A percentile compares a stretch with the other conserved stretches of the same genome.
Evolutionary conservation across 2,888 invertebrate species (phyloP).

Genomic region (Perdita meconis): DNA sequence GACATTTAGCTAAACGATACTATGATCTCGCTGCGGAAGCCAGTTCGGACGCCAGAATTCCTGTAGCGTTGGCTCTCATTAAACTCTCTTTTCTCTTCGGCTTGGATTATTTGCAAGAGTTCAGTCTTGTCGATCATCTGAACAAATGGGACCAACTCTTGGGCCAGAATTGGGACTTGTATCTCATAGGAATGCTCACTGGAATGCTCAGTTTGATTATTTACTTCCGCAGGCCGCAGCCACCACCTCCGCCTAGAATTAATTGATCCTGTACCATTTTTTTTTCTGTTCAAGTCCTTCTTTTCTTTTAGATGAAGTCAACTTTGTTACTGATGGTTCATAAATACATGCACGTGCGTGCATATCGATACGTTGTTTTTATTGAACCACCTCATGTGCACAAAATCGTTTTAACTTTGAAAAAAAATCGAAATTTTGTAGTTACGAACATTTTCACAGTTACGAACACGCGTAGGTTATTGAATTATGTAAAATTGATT

Average conservation of each 20-base stretch:
- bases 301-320: slow-evolving; percentile 34
- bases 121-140: slow-evolving; percentile 85
- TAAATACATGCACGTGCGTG: slow-evolving; percentile 59
- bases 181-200: slow-evolving; percentile 93
- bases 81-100: slow-evolving; percentile 92
- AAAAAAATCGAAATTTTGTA: slow-evolving; percentile 22
- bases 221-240: slow-evolving; percentile 89
- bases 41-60: slow-evolving; percentile 96
- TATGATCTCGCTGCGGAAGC: slow-evolving; percentile 98
- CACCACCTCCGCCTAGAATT: slow-evolving; percentile 75
- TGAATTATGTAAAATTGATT: slow-evolving; percentile 1
- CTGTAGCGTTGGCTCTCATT: slow-evolving; percentile 95
- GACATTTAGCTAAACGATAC: slow-evolving; percentile 98
- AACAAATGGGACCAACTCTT: slow-evolving; percentile 90
- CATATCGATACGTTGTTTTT: slow-evolving; percentile 50
- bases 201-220: slow-evolving; percentile 93
- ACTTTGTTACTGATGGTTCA: slow-evolving; percentile 60
- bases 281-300: background rate
- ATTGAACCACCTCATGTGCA: slow-evolving; percentile 48
- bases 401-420: slow-evolving; percentile 9
- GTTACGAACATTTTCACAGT: slow-evolving; percentile 1
- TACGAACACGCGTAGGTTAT: background rate
- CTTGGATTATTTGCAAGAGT: slow-evolving; percentile 90
- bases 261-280: slow-evolving; percentile 67
- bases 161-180: slow-evolving; percentile 97